Evolutionary conservation across 2,113 vertebrate species (phyloP).

Genomic region (Cardinalis cardinalis): DNA sequence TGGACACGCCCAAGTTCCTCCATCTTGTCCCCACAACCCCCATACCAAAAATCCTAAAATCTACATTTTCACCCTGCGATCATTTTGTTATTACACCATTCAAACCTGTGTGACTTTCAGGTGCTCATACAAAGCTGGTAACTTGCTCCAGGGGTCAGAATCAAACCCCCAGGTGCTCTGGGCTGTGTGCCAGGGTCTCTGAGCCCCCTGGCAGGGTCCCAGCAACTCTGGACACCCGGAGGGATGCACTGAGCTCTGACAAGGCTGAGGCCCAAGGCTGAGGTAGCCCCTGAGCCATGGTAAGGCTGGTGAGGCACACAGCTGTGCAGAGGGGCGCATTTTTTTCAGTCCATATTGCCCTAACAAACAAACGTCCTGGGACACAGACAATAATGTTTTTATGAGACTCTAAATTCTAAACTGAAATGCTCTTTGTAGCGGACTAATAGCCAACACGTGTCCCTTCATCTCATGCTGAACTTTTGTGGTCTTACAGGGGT

Average conservation of each 20-base stretch:
- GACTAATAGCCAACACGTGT: conserved; percentile 85
- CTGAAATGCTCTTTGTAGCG: conserved; percentile 86
- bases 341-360: conserved; percentile 78
- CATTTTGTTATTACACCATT: no score
- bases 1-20: no score
- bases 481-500: conserved; percentile 73
- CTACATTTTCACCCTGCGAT: no score
- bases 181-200: no score
- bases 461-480: conserved; percentile 83
- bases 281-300: background rate
- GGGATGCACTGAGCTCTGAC: no score
- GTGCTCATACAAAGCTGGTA: no score
- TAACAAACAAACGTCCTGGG: conserved; percentile 83
- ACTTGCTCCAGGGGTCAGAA: no score
- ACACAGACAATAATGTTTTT: conserved; percentile 92
- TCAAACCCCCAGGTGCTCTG: no score
- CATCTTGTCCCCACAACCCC: no score
- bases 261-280: background rate
- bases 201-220: rapidly evolving
- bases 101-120: no score
- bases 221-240: no score
- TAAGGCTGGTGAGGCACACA: background rate
- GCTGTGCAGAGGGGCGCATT: conserved; percentile 72
- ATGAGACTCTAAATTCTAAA: conserved; percentile 87
- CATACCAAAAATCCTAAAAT: no score